Evolutionary conservation across 2,113 vertebrate species (phyloP), one percentile per base, ranked within the genome.

Genomic region (Bubo scandiacus): DNA sequence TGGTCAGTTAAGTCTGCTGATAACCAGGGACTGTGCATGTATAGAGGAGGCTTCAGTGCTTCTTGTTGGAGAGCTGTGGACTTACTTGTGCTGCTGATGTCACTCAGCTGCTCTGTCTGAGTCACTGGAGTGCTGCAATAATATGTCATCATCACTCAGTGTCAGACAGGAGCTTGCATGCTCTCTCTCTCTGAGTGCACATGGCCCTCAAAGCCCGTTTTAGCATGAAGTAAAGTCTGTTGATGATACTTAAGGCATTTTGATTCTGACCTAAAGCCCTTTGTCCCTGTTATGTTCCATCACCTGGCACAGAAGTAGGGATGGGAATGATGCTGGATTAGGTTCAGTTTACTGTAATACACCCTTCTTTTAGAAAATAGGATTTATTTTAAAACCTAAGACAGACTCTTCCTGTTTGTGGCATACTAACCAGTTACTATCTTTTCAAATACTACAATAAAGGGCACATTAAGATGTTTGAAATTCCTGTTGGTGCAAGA

Each of bases 381-480:
- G 51, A 34, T 81, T 63, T 57, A 34, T 84, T 91, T 90, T 1
- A 55, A 92, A 93, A 42, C 8, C n/a, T 59, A 45, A 87, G 49
- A 52, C 7, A 70, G 54, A 30, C 21, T 59, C 14, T 63, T 62
- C 38, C 63, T 89, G 40, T 87, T 91, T 70, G 20, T 93, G 47
- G 32, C 30, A 26, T 71, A 80, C 58, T 96, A 94, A 96, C 80
- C 83, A 29, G 90, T 70, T 75, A 45, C 62, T 70, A 2, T 74
- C 63, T 95, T 86, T 96, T 94, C 89, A 66, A 63, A 81, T 61
- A 12, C 55, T 77, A 6, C 63, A 40, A 94, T 82, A 93, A 97
- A 99, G 99, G 98, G 81, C 99, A 99, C 71, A 95, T 99, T 87
- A 99, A 99, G 98, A 99, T 99, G 98, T 99, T 99, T 94, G 99